Percentiles rank a stretch among this genome's conserved stretches.
Conservation (phyloP, 2,113 vertebrate genomes). For the pig (Sus scrofa) region DNA sequence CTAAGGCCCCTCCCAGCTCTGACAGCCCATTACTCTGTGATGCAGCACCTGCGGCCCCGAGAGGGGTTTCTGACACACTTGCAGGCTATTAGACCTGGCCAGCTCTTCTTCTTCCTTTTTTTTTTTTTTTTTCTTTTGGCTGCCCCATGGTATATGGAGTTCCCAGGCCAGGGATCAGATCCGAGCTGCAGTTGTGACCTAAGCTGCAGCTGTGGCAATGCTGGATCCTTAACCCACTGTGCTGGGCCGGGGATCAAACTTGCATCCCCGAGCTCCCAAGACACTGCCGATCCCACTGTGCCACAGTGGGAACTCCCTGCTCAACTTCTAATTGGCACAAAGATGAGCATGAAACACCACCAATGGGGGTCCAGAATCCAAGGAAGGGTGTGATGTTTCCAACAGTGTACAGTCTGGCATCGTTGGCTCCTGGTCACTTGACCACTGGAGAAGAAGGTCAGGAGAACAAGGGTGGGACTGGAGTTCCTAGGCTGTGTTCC, state of each 20-base stretch:
- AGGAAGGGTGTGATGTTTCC: neutral
- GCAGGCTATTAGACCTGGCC: rapidly evolving
- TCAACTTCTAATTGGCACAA: neutral
- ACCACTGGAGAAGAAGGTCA: neutral
- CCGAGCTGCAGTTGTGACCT: no score
- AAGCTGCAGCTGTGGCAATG: no score
- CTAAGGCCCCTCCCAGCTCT: neutral
- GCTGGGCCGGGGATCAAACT: no score
- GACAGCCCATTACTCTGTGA: neutral
- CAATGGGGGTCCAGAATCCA: neutral
- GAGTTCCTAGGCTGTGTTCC: neutral
- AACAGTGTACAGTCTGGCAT: neutral
- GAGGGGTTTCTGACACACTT: neutral
- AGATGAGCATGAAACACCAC: neutral
- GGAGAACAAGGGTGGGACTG: neutral
- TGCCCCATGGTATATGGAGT: no score
- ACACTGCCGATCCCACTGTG: no score
- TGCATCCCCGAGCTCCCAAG: no score
- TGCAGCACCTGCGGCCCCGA: neutral
- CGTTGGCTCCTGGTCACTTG: neutral
- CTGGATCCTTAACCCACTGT: no score
- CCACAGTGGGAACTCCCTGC: no score
- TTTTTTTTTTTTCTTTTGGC: no score
- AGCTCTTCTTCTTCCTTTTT: neutral
- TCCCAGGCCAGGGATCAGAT: no score